phyloP scores from a whole-genome alignment of 2,888 invertebrate genomes.

The Caenorhabditis parvicauda region DNA sequence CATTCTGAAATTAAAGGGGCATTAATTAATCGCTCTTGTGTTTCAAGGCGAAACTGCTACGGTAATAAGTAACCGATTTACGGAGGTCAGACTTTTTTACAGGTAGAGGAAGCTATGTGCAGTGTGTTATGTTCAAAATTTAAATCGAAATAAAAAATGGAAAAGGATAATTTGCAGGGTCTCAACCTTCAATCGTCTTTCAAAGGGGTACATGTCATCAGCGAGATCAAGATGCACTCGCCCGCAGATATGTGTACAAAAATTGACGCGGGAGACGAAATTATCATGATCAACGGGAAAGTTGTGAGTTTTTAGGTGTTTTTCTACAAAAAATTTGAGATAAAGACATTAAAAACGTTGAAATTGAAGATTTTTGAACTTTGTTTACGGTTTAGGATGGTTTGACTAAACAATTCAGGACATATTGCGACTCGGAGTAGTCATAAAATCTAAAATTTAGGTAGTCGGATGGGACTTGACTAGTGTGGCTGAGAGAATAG shows the following conservation, averaged over 20 bases:
- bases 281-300: constrained; percentile 79
- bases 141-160: too few species aligned
- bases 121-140: too few species aligned
- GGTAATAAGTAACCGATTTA: too few species aligned
- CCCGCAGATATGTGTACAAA: constrained; percentile 87
- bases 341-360: constrained; percentile 5
- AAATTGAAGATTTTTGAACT: constrained; percentile 4
- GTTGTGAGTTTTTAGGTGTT: constrained; percentile 65
- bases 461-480: constrained; percentile 48
- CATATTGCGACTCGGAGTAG: background rate
- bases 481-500: constrained; percentile 36
- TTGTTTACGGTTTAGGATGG: background rate
- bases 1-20: too few species aligned
- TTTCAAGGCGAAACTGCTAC: too few species aligned
- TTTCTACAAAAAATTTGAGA: constrained; percentile 62
- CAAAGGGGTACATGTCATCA: constrained; percentile 76
- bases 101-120: too few species aligned
- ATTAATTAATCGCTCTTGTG: too few species aligned
- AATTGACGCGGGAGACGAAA: constrained; percentile 92
- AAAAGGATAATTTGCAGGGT: constrained; percentile 70
- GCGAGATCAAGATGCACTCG: constrained; percentile 82
- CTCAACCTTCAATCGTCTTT: constrained; percentile 84
- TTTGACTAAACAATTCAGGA: background rate
- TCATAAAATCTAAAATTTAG: constrained; percentile 9
- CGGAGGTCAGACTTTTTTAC: too few species aligned